A percentile compares a stretch with the other conserved stretches of the same genome.
phyloP scores from a whole-genome alignment of 2,888 invertebrate species.

The Dyspetes luteomarginatus region DNA sequence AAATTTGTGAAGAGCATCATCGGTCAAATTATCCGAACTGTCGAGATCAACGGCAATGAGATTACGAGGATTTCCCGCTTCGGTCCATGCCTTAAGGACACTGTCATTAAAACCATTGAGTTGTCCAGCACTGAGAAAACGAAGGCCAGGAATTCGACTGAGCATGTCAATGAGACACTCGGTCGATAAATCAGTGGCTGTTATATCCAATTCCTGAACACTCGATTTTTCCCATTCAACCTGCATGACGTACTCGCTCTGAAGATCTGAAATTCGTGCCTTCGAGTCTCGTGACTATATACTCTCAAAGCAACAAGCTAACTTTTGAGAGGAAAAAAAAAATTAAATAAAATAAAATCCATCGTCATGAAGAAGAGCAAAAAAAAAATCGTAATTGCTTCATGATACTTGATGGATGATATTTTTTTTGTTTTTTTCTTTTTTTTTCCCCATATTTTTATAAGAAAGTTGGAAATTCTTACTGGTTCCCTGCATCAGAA shows the following conservation, averaged over 20 bases:
- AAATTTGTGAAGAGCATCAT: slow-evolving; percentile 96
- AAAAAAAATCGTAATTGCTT: neutral
- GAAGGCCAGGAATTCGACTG: slow-evolving; percentile 92
- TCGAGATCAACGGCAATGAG: slow-evolving; percentile 96
- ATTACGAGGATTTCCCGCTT: slow-evolving; percentile 90
- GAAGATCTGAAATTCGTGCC: slow-evolving; percentile 87
- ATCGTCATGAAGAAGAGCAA: neutral
- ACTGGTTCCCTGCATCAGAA: slow-evolving; percentile 99
- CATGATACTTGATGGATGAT: slow-evolving; percentile 13
- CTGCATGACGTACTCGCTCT: slow-evolving; percentile 96
- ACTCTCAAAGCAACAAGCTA: slow-evolving; percentile 34
- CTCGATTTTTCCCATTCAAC: slow-evolving; percentile 99
- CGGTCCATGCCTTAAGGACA: slow-evolving; percentile 96
- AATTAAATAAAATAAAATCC: slow-evolving; percentile 1
- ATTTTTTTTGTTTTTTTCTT: no score
- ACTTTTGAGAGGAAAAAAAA: slow-evolving; percentile 7
- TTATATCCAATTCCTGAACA: slow-evolving; percentile 97
- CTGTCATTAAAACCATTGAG: slow-evolving; percentile 98
- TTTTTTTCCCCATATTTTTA: neutral
- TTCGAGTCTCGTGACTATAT: slow-evolving; percentile 57
- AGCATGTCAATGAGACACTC: slow-evolving; percentile 97
- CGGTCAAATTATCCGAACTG: slow-evolving; percentile 97
- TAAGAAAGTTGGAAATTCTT: slow-evolving; percentile 74
- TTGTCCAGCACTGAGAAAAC: slow-evolving; percentile 97
- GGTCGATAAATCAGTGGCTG: slow-evolving; percentile 97